These are phyloP conservation scores for Hyalella azteca DNA, from an alignment of 2,888 invertebrate genomes.

Conservation along the genomic window DNA sequence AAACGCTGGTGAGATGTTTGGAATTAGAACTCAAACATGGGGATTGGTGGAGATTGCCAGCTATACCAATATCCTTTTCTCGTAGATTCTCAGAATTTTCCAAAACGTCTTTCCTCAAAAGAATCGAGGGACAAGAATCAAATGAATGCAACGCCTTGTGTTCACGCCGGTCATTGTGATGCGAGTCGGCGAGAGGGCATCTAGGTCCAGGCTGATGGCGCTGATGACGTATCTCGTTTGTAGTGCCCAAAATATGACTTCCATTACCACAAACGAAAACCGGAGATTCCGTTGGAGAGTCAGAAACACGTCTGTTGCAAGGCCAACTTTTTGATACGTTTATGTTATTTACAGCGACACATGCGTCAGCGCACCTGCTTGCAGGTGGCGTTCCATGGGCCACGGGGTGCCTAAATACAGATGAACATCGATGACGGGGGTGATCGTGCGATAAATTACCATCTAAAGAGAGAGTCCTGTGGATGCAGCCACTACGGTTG, in stretches of 20 bases:
- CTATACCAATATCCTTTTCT: too few relatives aligned
- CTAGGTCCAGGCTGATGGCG: not conserved
- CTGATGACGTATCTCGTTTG: constrained; percentile 5
- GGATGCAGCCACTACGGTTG: not conserved
- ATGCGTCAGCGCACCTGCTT: too few relatives aligned
- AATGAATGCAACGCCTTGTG: not conserved
- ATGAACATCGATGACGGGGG: not conserved
- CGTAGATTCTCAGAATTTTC: too few relatives aligned
- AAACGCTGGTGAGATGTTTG: too few relatives aligned
- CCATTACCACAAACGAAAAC: not conserved
- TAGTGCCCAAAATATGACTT: not conserved
- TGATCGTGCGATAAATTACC: not conserved
- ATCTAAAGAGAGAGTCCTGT: not conserved
- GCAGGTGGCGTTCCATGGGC: not conserved
- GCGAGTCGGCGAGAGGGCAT: not conserved
- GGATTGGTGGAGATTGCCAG: too few relatives aligned
- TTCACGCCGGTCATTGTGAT: not conserved
- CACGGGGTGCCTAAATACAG: not conserved
- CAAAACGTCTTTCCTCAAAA: too few relatives aligned
- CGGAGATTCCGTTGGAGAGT: not conserved
- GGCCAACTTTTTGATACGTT: too few relatives aligned
- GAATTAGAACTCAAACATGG: too few relatives aligned
- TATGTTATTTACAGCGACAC: too few relatives aligned
- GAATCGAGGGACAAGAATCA: not conserved
- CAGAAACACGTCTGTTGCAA: too few relatives aligned